Percentiles rank a stretch among this genome's conserved stretches.
These are phyloP conservation scores for Cyprichromis sp. DNA, from an alignment of 2,113 vertebrate species.

Conservation along the genomic window DNA sequence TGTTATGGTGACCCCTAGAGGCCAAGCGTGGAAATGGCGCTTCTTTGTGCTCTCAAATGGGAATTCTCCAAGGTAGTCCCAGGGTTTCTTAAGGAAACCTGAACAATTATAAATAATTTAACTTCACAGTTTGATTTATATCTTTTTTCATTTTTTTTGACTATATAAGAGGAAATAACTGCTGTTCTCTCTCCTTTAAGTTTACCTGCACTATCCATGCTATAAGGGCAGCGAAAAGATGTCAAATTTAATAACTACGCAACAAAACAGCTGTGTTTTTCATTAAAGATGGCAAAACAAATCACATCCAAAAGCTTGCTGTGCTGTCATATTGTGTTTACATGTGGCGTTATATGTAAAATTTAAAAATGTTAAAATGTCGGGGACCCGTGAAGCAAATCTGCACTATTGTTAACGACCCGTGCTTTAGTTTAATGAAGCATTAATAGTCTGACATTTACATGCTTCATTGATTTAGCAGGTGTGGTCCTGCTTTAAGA, in stretches of 20 bases:
- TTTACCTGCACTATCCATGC: not conserved
- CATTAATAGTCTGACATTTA: slow-evolving; percentile 28
- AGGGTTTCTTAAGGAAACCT: not conserved
- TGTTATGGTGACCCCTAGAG: slow-evolving; percentile 44
- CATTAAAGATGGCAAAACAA: not conserved
- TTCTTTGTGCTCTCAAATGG: not conserved
- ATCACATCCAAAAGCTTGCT: not conserved
- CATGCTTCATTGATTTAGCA: slow-evolving; percentile 3
- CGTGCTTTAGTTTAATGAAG: slow-evolving; percentile 1
- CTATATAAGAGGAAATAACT: not conserved
- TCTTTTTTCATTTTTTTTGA: not conserved
- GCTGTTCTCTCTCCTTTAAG: not conserved
- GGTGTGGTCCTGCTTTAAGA: not conserved
- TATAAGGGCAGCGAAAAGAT: not conserved
- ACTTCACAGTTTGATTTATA: not conserved
- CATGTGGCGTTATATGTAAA: not conserved
- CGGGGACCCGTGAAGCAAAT: not conserved
- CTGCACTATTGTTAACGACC: not conserved
- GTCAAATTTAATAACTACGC: not conserved
- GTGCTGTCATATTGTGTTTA: not conserved
- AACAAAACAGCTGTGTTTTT: not conserved
- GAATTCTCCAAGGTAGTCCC: not conserved
- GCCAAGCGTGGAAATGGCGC: not conserved
- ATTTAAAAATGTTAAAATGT: not conserved
- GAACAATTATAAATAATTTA: not conserved